Evolutionary conservation across 2,888 invertebrate genomes (phyloP).

Genomic region (Hyposoter dolosus): DNA sequence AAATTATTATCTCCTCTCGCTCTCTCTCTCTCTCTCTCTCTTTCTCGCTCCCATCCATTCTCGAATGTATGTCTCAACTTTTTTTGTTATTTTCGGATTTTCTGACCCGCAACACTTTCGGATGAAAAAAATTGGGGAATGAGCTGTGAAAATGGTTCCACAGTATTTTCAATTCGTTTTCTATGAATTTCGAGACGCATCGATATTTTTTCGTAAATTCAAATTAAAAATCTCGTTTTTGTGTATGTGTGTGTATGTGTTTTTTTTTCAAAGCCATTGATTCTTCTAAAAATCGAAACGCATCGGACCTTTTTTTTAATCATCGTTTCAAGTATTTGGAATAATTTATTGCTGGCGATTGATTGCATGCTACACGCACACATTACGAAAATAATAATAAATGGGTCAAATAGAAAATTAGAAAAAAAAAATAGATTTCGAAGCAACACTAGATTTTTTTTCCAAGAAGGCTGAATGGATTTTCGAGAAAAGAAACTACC

Average conservation of each 20-base stretch:
- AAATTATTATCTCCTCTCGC: slow-evolving; percentile 12
- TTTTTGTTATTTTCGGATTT: slow-evolving; percentile 2
- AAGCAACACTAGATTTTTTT: slow-evolving; percentile 18
- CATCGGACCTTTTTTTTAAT: too few relatives aligned
- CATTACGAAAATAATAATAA: neutral
- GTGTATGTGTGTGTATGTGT: neutral
- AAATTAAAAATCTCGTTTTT: neutral
- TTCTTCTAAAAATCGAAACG: neutral
- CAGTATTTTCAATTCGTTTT: neutral
- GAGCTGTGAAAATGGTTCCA: neutral
- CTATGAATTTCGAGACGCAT: neutral
- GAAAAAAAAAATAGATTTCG: slow-evolving; percentile 25
- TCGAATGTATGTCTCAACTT: slow-evolving; percentile 41
- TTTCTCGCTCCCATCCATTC: slow-evolving; percentile 43
- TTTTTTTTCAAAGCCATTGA: neutral
- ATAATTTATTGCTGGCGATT: slow-evolving; percentile 23
- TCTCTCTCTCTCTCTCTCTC: neutral
- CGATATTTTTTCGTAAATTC: neutral
- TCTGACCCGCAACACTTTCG: neutral
- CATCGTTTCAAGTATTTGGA: neutral
- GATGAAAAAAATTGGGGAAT: neutral
- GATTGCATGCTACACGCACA: slow-evolving; percentile 28
- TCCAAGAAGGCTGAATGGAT: slow-evolving; percentile 4
- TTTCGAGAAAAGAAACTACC: slow-evolving; percentile 9
- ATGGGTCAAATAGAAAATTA: slow-evolving; percentile 24